Evolutionary conservation across 1,140 invertebrate species (phyloP), one percentile per base, ranked within the genome.

Genomic region (Zaprionus lachaisei): DNA sequence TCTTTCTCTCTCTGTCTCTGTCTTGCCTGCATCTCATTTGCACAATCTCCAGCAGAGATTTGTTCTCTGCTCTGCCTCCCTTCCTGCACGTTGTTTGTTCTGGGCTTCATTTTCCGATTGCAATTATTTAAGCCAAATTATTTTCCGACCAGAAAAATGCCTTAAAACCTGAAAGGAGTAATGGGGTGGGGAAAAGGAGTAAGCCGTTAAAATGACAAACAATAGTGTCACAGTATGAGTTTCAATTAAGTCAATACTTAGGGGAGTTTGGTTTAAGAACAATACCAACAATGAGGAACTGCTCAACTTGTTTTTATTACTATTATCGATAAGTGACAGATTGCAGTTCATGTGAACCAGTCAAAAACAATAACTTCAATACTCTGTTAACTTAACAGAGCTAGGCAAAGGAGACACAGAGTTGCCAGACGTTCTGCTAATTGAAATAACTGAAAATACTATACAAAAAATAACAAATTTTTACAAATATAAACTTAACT

Each of bases 91-190:
- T 44, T 44, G 41, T 44, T 9, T 44, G 41, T 44, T 6, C 41
- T 44, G 6, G 6, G 3, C n/a, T 47, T 17, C 41, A 47, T 9
- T 47, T 47, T 47, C 61, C 67, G 44, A 71, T 76, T 64, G 68
- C 67, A 72, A 72, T 60, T 77, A 72, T 79, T 79, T 72, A 77
- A 72, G 73, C 57, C 54, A 54, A 71, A 61, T 65, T 68, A 51
- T 60, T 64, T 57, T 63, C 2, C 34, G 9, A 47, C 61, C 64
- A 54, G 41, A 41, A 44, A 65, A 71, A 54, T 55, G 60, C 54
- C 44, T 57, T 37, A 60, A 76, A 72, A 47, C 70, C 22, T 51
- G n/a, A 28, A 49, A 51, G 20, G 20, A 1, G 20, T 5, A 20
- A 11, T 6, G 7, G 7, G 2, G 9, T 17, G 6, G 20, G 20